Base-by-base conservation (phyloP, 2,113 vertebrate genomes). In the Phainopepla nitens region DNA sequence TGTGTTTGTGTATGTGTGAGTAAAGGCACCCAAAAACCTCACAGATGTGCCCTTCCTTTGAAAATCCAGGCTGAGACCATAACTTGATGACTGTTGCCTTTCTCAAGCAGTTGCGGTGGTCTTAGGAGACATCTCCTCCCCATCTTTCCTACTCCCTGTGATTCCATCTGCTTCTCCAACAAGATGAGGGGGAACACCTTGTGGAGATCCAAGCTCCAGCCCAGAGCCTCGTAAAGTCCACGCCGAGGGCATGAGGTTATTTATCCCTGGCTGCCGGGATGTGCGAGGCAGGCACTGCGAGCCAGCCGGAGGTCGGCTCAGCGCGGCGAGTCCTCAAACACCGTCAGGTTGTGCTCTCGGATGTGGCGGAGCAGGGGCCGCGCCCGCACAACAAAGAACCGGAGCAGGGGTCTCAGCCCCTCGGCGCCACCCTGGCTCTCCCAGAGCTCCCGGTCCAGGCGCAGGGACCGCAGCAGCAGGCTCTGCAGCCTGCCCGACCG, bases 361-460 rank as follows among this genome's bases (percentile, higher is more conserved):
- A 99, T 98, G 96, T 99, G 97, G 27, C 36, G 93, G 62, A 99
- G 97, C 58, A 99, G 97, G 56, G 98, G 58, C 25, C 69, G 96
- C 17, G 98, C 99, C 93, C 99, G 93, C 78, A n/a, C n/a, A n/a
- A n/a, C n/a, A n/a, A n/a, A n/a, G 12, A 96, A 97, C 56, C 6
- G 96, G 41, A 99, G 98, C 54, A 98, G 94, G 11, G 87, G 88
- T 51, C 94, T 78, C 84, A 99, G 97, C 16, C 98, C 98, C 6
- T 66, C 44, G 0, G 87, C 77, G 1, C 99, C 98, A 0, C 99
- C 98, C 28, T 96, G 98, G 95, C 97, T 98, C 15, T 98, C 96
- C 99, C 99, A 99, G 95, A 99, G 98, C 94, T 98, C 98, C 14
- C 31, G 96, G 96, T 99, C 99, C 42, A 94, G 42, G 51, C 84